Conservation (phyloP, 2,888 invertebrate species). For the Unio pictorum region DNA sequence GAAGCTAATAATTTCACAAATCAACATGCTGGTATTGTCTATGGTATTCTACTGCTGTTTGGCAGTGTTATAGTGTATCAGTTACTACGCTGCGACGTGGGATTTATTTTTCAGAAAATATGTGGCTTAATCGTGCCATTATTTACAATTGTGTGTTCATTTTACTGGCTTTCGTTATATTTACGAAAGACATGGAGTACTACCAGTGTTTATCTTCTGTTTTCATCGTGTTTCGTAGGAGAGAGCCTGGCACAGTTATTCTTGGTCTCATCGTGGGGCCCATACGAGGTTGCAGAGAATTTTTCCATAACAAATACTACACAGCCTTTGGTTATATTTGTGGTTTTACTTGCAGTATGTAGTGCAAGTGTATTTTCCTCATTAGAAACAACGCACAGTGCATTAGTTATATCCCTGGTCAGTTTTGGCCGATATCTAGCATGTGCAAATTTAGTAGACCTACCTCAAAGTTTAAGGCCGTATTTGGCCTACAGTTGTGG, state of each 20-base stretch:
- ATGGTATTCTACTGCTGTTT: conserved; percentile 51
- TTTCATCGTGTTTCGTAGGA: conserved; percentile 68
- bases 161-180: conserved; percentile 68
- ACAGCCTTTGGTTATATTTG: conserved; percentile 60
- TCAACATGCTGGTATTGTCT: conserved; percentile 58
- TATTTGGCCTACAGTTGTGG: conserved; percentile 68
- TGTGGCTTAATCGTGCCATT: conserved; percentile 66
- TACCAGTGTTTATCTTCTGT: conserved; percentile 68
- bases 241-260: conserved; percentile 66
- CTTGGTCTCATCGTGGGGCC: conserved; percentile 13
- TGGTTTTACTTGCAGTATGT: conserved; percentile 61
- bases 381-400: conserved; percentile 64
- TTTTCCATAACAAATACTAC: conserved; percentile 32
- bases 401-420: conserved; percentile 62
- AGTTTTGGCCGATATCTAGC: conserved; percentile 66
- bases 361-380: conserved; percentile 66
- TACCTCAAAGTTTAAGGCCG: conserved; percentile 62
- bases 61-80: conserved; percentile 56
- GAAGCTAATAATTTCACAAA: conserved; percentile 43
- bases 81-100: conserved; percentile 62
- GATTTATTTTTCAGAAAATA: conserved; percentile 61
- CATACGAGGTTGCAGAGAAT: conserved; percentile 25
- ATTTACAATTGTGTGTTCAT: conserved; percentile 67
- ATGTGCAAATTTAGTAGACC: conserved; percentile 60
- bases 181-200: conserved; percentile 68